Evolutionary conservation across 2,113 vertebrate genomes (phyloP), one percentile per base, ranked within the genome.

Genomic region (Oxyura jamaicensis): DNA sequence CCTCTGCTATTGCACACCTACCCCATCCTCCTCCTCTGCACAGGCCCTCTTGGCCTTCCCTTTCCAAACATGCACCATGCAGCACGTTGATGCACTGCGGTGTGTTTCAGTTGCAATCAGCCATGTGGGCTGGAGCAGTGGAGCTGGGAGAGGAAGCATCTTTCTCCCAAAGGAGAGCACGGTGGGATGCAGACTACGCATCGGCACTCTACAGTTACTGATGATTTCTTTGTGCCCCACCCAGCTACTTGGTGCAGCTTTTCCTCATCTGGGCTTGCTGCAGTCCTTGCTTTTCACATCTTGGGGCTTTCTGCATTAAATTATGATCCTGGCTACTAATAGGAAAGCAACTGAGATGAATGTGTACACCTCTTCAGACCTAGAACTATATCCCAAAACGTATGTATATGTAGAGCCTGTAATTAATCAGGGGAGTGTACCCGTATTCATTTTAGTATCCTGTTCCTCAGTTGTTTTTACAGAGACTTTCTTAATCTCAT

Each of bases 121-220:
- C n/a, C 77, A 23, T 12, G 22, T 66, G 4, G 2, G 62, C 42
- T 71, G 90, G 78, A 59, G 29, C 10, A 68, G 36, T 1, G 1
- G 29, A 50, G 65, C 58, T 81, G 58, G 53, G 50, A 62, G 58
- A 84, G 17, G 60, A 11, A 86, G 42, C 22, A 36, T 68, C 36
- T 86, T 44, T 63, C 36, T 25, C 25, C 6, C 8, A 71, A 14
- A 33, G 26, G 15, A 74, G 39, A 44, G 65, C 1, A 1, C 35
- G 46, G 13, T 31, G 63, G 36, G 52, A 46, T 2, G 3, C 2
- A 2, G 16, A 11, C 42, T n/a, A 22, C 0, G 0, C 33, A 8
- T 21, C 58, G 52, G 28, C 53, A 22, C 2, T 55, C 7, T 8
- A 10, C 5, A 20, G 18, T 56, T 58, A 44, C 33, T 28, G 52